A percentile compares a stretch with the other conserved stretches of the same genome.
phyloP scores from a whole-genome alignment of 2,888 invertebrate genomes.

The Gymnosoma rotundatum region DNA sequence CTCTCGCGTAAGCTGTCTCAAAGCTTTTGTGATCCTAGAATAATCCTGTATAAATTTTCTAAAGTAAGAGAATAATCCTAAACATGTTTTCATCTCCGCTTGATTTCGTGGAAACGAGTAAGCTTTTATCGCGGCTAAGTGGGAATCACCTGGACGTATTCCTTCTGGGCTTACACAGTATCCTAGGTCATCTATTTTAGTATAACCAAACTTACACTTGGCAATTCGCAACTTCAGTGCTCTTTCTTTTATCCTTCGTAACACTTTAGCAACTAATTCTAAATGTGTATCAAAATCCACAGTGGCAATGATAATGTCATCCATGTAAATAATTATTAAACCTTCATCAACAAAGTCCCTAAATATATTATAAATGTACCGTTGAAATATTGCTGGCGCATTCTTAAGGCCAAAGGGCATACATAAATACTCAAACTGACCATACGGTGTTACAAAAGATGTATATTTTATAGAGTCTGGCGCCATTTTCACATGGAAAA shows the following conservation, averaged over 20 bases:
- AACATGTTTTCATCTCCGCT: conserved; percentile 22
- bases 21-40: conserved; percentile 29
- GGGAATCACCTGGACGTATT: conserved; percentile 49
- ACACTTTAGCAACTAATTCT: conserved; percentile 2
- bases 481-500: conserved; percentile 37
- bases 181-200: conserved; percentile 49
- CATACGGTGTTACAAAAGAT: conserved; percentile 20
- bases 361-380: conserved; percentile 49
- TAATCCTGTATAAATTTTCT: conserved; percentile 25
- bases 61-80: conserved; percentile 30
- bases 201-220: conserved; percentile 61
- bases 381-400: conserved; percentile 22
- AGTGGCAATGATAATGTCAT: conserved; percentile 49
- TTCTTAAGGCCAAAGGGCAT: conserved; percentile 29
- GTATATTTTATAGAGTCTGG: conserved; percentile 21
- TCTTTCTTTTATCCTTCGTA: conserved; percentile 13
- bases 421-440: conserved; percentile 12
- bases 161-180: conserved; percentile 50
- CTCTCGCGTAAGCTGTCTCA: conserved; percentile 17
- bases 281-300: conserved; percentile 32
- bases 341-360: conserved; percentile 39
- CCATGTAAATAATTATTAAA: conserved; percentile 40
- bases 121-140: conserved; percentile 44
- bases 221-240: conserved; percentile 7
- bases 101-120: conserved; percentile 34